These are phyloP conservation scores for Synergus gifuensis DNA, from an alignment of 2,888 invertebrate species.

Conservation along the genomic window DNA sequence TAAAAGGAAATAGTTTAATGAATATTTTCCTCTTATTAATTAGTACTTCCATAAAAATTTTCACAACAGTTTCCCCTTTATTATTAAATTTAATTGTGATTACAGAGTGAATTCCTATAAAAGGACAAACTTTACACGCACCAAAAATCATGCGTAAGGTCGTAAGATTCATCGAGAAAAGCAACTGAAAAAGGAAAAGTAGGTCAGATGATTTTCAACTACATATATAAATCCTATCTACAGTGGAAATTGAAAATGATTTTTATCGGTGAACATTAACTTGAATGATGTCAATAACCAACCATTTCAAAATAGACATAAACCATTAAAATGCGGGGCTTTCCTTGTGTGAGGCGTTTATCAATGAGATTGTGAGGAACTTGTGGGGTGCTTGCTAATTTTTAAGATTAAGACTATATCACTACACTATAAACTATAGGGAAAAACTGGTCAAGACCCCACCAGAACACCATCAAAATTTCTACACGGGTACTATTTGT, in stretches of 20 bases:
- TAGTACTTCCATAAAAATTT: neutral
- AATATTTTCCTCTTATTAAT: neutral
- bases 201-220: neutral
- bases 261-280: neutral
- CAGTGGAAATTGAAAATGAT: neutral
- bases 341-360: no score
- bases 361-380: no score
- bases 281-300: neutral
- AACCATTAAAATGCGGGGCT: neutral
- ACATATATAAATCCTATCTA: neutral
- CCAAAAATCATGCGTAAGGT: neutral
- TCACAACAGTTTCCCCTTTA: neutral
- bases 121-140: neutral
- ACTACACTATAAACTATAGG: no score
- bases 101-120: neutral
- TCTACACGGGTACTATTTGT: no score
- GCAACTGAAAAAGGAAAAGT: neutral
- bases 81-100: neutral
- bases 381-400: no score
- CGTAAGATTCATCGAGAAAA: neutral
- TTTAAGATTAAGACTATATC: no score
- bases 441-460: no score
- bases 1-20: neutral
- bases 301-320: neutral
- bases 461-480: no score